These are phyloP conservation scores for Drosophila varians DNA, from an alignment of 1,140 invertebrate genomes.

Conservation along the genomic window DNA sequence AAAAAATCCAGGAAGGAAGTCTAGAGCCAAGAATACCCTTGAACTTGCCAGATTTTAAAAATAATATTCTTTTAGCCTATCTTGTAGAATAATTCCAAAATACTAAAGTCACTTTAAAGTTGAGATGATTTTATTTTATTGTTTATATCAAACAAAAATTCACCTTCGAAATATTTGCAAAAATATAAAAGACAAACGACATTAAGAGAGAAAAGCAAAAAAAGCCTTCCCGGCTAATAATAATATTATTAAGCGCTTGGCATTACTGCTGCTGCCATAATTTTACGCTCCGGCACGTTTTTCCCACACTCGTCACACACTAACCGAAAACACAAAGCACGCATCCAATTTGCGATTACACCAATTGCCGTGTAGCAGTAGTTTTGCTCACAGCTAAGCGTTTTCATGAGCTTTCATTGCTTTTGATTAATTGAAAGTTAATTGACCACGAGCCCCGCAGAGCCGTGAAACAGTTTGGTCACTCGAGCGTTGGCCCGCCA, in stretches of 20 bases:
- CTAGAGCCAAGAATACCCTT: background rate
- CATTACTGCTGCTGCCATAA: constrained; percentile 32
- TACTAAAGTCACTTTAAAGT: background rate
- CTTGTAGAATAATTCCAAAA: no score
- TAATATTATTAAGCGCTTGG: constrained; percentile 53
- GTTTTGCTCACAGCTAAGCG: constrained; percentile 44
- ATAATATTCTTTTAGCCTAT: no score
- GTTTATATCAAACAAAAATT: background rate
- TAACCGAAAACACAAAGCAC: constrained; percentile 40
- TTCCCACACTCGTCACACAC: constrained; percentile 63
- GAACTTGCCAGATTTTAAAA: background rate
- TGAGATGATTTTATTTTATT: background rate
- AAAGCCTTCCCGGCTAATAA: constrained; percentile 42
- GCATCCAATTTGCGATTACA: constrained; percentile 63
- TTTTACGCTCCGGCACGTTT: constrained; percentile 71
- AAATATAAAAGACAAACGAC: constrained; percentile 24
- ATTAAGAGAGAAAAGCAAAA: background rate
- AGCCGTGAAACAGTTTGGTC: constrained; percentile 48
- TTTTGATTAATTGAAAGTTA: constrained; percentile 77
- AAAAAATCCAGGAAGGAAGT: background rate
- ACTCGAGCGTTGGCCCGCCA: constrained; percentile 47
- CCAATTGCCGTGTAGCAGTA: constrained; percentile 44
- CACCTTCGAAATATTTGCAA: background rate
- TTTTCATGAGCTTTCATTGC: constrained; percentile 37
- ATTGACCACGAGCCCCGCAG: constrained; percentile 53